A percentile compares a stretch with the other conserved stretches of the same genome.
Evolutionary conservation across 2,113 vertebrate species (phyloP).

Genomic region (Psephotus haematonotus): DNA sequence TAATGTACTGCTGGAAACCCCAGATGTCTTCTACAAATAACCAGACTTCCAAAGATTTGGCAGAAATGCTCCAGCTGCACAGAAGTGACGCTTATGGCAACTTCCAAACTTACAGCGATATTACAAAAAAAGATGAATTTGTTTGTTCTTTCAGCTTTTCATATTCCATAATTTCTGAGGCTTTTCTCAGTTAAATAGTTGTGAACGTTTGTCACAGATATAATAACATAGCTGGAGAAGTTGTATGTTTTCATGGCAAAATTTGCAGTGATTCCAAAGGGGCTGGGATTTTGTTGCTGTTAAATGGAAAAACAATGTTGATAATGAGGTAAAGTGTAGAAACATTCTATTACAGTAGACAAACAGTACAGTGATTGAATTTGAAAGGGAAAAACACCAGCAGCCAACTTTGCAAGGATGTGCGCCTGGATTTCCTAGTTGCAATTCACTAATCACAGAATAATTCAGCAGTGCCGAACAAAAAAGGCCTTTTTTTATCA

Average conservation of each 20-base stretch:
- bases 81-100: neutral
- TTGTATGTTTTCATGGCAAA: conserved; percentile 27
- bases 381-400: conserved; percentile 46
- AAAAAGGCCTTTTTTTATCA: conserved; percentile 71
- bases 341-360: conserved; percentile 56
- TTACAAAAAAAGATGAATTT: neutral
- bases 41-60: neutral
- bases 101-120: neutral
- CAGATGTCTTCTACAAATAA: conserved; percentile 34
- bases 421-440: conserved; percentile 5
- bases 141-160: neutral
- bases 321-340: neutral
- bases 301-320: conserved; percentile 30
- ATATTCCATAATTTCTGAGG: neutral
- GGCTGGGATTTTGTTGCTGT: conserved; percentile 18
- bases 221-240: neutral
- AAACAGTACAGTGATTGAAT: conserved; percentile 41
- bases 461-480: neutral
- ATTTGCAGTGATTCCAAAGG: conserved; percentile 8
- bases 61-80: neutral
- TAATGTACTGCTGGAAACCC: neutral
- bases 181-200: neutral
- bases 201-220: neutral
- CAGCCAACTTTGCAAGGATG: neutral
- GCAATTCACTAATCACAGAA: conserved; percentile 35